A percentile compares a stretch with the other conserved stretches of the same genome.
phyloP scores from a whole-genome alignment of 2,797 vertebrate genomes.

The Hemitrygon akajei region DNA sequence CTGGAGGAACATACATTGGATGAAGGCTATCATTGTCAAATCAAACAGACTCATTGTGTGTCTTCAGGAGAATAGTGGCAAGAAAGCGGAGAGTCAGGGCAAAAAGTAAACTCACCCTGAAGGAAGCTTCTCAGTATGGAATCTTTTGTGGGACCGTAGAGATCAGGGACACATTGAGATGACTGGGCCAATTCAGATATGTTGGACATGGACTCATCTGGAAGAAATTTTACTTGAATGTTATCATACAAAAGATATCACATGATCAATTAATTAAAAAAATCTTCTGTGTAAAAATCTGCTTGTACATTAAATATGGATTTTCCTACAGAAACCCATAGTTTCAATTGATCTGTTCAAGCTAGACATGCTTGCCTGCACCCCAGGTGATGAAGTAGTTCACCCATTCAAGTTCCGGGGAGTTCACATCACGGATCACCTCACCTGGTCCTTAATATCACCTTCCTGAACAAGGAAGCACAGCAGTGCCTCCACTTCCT shows the following conservation, averaged over 20 bases:
- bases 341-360: not conserved
- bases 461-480: too few species aligned
- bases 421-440: too few species aligned
- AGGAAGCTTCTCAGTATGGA: conserved; percentile 17
- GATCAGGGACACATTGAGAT: not conserved
- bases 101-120: not conserved
- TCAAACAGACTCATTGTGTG: not conserved
- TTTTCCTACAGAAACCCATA: not conserved
- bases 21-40: not conserved
- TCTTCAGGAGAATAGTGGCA: not conserved
- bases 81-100: not conserved
- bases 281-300: not conserved
- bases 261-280: not conserved
- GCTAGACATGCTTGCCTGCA: not conserved
- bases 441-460: too few species aligned
- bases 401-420: too few species aligned
- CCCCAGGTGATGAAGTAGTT: not conserved
- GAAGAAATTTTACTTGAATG: not conserved
- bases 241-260: not conserved
- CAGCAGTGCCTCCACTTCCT: too few species aligned
- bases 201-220: conserved; percentile 10
- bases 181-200: not conserved
- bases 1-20: not conserved
- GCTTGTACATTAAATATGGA: not conserved
- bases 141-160: not conserved